Conservation (phyloP, 2,797 vertebrate species). For the Remorina albescens region DNA sequence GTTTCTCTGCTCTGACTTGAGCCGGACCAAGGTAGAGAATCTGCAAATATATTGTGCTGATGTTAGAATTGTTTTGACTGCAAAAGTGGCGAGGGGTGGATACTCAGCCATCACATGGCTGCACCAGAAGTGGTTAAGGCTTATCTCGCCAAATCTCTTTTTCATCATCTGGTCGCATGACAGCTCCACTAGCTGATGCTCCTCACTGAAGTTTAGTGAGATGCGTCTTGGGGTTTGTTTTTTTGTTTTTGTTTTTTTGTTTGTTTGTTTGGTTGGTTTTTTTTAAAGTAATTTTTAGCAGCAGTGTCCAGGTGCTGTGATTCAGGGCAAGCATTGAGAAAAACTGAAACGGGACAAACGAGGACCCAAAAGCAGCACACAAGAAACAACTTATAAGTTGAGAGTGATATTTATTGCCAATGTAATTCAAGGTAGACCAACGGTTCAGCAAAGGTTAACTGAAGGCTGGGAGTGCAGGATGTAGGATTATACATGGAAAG, state of each 20-base stretch:
- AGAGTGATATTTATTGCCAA: no score
- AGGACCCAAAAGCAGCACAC: no score
- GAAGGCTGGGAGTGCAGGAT: no score
- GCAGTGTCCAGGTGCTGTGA: background rate
- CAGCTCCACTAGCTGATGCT: background rate
- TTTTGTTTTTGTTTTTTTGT: no score
- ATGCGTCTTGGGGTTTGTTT: background rate
- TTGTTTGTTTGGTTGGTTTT: no score
- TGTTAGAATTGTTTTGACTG: background rate
- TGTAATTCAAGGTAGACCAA: no score
- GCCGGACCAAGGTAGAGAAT: background rate
- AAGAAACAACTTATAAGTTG: no score
- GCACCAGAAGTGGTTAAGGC: background rate
- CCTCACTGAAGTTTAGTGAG: background rate
- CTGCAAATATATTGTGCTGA: background rate
- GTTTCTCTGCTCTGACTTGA: no score
- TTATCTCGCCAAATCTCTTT: background rate
- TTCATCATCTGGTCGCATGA: background rate
- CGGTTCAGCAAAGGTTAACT: no score
- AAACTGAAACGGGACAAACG: no score
- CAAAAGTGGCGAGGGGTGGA: background rate
- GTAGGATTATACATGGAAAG: no score
- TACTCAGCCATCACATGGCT: background rate
- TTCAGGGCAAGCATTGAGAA: background rate
- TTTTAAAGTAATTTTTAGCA: background rate